These are phyloP conservation scores for Notarius quadriscutis DNA, from an alignment of 2,113 vertebrate genomes.

Conservation along the genomic window DNA sequence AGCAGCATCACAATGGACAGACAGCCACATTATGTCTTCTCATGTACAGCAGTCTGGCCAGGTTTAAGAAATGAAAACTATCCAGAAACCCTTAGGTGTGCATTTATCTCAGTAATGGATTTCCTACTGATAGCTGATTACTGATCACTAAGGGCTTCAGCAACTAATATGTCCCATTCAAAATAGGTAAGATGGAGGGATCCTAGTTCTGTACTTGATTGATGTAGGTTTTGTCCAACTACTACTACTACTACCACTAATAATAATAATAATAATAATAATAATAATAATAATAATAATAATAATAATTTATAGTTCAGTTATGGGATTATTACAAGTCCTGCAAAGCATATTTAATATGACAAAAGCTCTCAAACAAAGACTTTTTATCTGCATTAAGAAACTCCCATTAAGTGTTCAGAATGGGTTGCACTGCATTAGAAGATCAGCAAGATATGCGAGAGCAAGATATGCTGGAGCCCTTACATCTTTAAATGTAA, in stretches of 20 bases:
- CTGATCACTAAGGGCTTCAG: background rate
- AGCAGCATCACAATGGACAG: background rate
- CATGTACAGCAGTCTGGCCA: background rate
- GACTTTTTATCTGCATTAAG: background rate
- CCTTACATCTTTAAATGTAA: background rate
- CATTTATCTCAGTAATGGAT: slow-evolving; percentile 58
- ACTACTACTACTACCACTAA: background rate
- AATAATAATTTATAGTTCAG: background rate
- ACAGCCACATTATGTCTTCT: background rate
- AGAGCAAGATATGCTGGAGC: background rate
- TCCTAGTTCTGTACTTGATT: slow-evolving; percentile 27
- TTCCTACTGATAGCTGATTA: slow-evolving; percentile 54
- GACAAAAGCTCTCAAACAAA: background rate
- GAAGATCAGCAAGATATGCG: background rate
- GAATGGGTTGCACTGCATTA: background rate
- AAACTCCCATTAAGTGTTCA: background rate
- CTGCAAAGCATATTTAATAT: background rate
- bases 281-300: background rate
- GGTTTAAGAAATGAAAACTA: background rate
- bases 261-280: background rate
- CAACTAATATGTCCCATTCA: too few species aligned
- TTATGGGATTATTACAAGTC: background rate
- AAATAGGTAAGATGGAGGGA: background rate
- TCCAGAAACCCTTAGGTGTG: background rate
- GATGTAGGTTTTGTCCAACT: slow-evolving; percentile 68